Conservation (phyloP, 2,797 vertebrate species). For the Denticeps clupeoides region DNA sequence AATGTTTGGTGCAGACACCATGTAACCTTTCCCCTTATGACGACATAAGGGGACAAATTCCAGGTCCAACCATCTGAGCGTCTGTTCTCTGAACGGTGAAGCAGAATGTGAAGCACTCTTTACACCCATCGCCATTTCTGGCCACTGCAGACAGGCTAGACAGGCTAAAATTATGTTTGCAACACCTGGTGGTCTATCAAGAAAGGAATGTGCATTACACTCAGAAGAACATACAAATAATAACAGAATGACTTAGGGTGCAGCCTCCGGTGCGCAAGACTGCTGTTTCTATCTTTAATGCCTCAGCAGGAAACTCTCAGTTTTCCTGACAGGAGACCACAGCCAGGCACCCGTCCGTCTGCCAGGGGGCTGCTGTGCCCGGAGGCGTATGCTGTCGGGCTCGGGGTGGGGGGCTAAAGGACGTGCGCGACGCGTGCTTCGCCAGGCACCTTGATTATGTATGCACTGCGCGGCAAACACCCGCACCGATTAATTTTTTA, state of each 20-base stretch:
- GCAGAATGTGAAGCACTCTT: no score
- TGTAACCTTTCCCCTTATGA: no score
- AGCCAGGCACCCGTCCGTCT: constrained; percentile 28
- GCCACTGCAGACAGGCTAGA: no score
- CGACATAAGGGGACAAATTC: no score
- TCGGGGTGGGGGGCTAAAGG: constrained; percentile 15
- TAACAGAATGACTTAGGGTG: constrained; percentile 19
- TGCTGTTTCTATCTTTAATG: constrained; percentile 20
- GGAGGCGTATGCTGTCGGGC: constrained; percentile 28
- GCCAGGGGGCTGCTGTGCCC: constrained; percentile 23
- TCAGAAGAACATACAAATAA: constrained; percentile 13
- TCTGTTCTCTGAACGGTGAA: no score
- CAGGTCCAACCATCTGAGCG: no score
- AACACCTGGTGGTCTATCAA: no score
- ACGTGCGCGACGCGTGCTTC: neutral
- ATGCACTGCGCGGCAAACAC: neutral
- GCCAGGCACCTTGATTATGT: neutral
- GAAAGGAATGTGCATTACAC: no score
- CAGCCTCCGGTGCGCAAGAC: constrained; percentile 9
- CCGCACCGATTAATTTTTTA: neutral
- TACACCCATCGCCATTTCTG: no score
- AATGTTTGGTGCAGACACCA: no score
- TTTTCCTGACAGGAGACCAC: constrained; percentile 18
- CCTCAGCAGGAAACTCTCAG: constrained; percentile 20
- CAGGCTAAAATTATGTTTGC: no score